phyloP scores from a whole-genome alignment of 1,140 invertebrate genomes.

The Lordiphosa stackelbergi region DNA sequence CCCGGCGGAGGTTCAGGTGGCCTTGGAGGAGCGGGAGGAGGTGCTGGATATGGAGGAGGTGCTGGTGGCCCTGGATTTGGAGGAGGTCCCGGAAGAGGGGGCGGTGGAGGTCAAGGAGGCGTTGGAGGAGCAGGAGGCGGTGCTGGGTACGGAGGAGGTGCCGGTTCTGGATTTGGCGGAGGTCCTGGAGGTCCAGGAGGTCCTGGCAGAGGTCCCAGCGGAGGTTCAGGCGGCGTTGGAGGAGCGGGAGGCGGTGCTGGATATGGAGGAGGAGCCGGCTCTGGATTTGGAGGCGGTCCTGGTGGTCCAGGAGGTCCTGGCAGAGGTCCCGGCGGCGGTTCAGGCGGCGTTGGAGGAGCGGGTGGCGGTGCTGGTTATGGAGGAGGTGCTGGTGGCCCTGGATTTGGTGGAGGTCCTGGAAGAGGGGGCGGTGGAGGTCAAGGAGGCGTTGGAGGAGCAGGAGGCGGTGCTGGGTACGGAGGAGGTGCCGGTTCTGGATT shows the following conservation, averaged over 20 bases:
- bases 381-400: slow-evolving; percentile 64
- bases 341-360: slow-evolving; percentile 18
- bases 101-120: slow-evolving; percentile 51
- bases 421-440: slow-evolving; percentile 24
- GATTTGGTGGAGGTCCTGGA: slow-evolving; percentile 29
- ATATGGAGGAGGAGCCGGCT: slow-evolving; percentile 29
- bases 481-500: slow-evolving; percentile 57
- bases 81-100: slow-evolving; percentile 60
- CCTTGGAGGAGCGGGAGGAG: slow-evolving; percentile 7
- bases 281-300: slow-evolving; percentile 39
- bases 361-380: slow-evolving; percentile 37
- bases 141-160: slow-evolving; percentile 14
- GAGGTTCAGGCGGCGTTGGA: slow-evolving; percentile 33
- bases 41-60: slow-evolving; percentile 23
- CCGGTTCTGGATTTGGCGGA: slow-evolving; percentile 17
- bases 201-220: slow-evolving; percentile 10
- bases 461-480: slow-evolving; percentile 73
- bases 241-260: slow-evolving; percentile 26
- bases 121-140: slow-evolving; percentile 38
- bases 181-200: slow-evolving; percentile 33
- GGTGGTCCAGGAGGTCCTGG: slow-evolving; percentile 75
- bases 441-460: slow-evolving; percentile 47
- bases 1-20: slow-evolving; percentile 26
- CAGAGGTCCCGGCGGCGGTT: slow-evolving; percentile 35
- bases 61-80: slow-evolving; percentile 37